Conservation (phyloP, 2,113 vertebrate species). For the Meles meles region DNA sequence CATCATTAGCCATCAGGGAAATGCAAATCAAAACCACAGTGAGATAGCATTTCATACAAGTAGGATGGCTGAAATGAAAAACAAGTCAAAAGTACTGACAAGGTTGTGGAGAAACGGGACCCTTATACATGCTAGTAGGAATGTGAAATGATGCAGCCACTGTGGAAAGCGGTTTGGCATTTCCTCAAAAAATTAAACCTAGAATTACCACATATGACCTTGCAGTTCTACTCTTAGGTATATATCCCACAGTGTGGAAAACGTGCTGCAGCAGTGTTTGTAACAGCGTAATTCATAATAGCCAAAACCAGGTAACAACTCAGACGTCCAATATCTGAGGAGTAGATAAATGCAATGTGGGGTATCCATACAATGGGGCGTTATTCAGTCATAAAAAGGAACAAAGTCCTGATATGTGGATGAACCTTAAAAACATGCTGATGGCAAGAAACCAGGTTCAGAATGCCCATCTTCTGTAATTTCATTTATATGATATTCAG, state of each 20-base stretch:
- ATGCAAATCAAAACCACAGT: background rate
- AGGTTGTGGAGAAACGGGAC: background rate
- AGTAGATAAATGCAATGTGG: background rate
- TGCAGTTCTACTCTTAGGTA: background rate
- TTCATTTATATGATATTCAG: background rate
- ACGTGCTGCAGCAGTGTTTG: background rate
- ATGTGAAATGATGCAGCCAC: background rate
- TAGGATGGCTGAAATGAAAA: background rate
- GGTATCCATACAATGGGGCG: background rate
- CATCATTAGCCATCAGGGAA: background rate
- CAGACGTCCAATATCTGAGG: background rate
- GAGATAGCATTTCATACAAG: background rate
- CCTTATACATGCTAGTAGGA: background rate
- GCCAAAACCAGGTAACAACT: background rate
- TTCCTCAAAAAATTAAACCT: background rate
- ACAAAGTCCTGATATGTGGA: background rate
- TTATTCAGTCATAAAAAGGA: background rate
- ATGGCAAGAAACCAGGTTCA: background rate
- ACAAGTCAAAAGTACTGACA: background rate
- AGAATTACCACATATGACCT: background rate
- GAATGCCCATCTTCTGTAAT: background rate
- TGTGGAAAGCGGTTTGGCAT: background rate
- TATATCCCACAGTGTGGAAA: background rate
- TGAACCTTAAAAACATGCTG: background rate
- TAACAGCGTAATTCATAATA: background rate